These are phyloP conservation scores for Castor canadensis DNA, from an alignment of 2,113 vertebrate species.

Conservation along the genomic window DNA sequence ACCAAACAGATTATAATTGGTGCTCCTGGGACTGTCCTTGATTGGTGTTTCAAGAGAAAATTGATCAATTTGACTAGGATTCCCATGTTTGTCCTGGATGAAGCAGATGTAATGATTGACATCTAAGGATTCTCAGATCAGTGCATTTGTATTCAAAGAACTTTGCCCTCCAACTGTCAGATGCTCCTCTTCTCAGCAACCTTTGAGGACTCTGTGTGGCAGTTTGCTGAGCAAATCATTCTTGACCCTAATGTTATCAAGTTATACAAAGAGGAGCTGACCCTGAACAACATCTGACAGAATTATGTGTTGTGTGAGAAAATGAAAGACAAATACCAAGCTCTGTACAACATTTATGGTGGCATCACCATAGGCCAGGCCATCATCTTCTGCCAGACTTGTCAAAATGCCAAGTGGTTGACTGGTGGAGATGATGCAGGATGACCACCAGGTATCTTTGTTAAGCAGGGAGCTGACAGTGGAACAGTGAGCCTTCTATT, in stretches of 20 bases:
- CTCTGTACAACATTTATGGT: slow-evolving; percentile 85
- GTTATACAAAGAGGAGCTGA: slow-evolving; percentile 85
- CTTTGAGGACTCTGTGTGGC: slow-evolving; percentile 82
- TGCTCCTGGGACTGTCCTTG: slow-evolving; percentile 83
- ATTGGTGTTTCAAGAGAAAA: slow-evolving; percentile 86
- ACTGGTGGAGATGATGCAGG: slow-evolving; percentile 68
- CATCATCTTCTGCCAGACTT: slow-evolving; percentile 89
- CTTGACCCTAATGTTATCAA: slow-evolving; percentile 84
- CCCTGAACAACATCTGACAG: slow-evolving; percentile 84
- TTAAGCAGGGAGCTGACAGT: slow-evolving; percentile 83
- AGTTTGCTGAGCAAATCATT: slow-evolving; percentile 82
- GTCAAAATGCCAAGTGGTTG: slow-evolving; percentile 82
- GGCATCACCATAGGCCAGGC: slow-evolving; percentile 86
- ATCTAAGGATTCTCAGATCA: slow-evolving; percentile 83
- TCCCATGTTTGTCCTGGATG: slow-evolving; percentile 84
- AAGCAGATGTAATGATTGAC: slow-evolving; percentile 87
- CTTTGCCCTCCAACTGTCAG: slow-evolving; percentile 81
- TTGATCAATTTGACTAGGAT: slow-evolving; percentile 79
- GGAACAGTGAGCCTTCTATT: slow-evolving; percentile 78
- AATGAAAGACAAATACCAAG: slow-evolving; percentile 78
- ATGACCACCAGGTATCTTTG: slow-evolving; percentile 83
- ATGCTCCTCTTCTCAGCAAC: slow-evolving; percentile 88
- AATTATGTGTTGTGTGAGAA: slow-evolving; percentile 82
- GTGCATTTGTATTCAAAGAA: slow-evolving; percentile 85
- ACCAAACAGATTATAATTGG: slow-evolving; percentile 86